Evolutionary conservation across 2,888 invertebrate species (phyloP).

Genomic region (Andrena camellia): DNA sequence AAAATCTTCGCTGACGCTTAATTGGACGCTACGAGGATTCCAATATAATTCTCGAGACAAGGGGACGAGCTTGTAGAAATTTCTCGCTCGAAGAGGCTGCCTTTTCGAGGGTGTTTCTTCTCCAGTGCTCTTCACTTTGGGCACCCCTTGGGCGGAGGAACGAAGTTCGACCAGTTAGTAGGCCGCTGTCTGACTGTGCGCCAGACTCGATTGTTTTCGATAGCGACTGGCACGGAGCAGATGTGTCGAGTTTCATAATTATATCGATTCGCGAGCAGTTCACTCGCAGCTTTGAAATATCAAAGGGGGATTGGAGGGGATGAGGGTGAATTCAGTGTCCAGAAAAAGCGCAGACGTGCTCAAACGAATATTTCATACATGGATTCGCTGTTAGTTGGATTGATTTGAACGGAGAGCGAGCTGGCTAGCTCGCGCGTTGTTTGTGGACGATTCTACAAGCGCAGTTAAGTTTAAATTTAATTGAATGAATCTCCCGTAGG

Average conservation of each 20-base stretch:
- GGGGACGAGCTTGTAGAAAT: background rate
- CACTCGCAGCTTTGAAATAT: background rate
- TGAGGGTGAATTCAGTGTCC: no score
- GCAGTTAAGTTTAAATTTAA: background rate
- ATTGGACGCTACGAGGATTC: background rate
- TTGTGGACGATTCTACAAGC: conserved; percentile 5
- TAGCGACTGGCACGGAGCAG: conserved; percentile 13
- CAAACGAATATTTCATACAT: conserved; percentile 23
- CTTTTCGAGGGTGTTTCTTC: background rate
- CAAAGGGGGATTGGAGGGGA: no score
- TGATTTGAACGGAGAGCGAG: background rate
- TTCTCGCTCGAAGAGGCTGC: background rate
- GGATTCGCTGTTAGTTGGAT: conserved; percentile 6
- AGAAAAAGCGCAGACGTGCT: background rate
- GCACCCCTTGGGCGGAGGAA: background rate
- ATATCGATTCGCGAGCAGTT: conserved; percentile 26
- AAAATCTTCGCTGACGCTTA: background rate
- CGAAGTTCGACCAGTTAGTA: conserved; percentile 28
- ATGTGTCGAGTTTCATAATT: conserved; percentile 12
- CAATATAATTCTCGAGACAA: background rate
- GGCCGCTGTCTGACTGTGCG: conserved; percentile 34
- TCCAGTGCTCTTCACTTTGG: background rate
- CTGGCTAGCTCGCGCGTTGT: background rate
- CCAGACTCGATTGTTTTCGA: conserved; percentile 41
- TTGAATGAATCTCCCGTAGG: background rate